Conservation (phyloP, 2,113 vertebrate species). For the Alectura lathami region DNA sequence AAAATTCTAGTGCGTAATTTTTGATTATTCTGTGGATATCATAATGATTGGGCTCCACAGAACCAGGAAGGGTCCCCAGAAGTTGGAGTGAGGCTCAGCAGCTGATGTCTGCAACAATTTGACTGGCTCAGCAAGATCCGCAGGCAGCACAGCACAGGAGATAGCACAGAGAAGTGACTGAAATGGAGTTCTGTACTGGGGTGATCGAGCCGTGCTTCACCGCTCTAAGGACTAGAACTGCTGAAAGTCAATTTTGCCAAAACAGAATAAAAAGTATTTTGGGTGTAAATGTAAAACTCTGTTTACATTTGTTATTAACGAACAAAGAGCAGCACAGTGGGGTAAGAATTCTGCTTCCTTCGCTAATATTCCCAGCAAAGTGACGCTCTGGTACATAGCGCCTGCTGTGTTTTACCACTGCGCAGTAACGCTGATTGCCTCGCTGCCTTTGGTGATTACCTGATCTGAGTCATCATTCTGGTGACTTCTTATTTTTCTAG, state of each 20-base stretch:
- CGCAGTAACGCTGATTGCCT: neutral
- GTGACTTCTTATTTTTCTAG: neutral
- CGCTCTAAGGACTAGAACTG: neutral
- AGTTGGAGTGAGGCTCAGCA: neutral
- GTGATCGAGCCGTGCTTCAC: neutral
- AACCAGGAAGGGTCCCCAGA: neutral
- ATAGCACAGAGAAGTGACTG: neutral
- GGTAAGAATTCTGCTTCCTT: neutral
- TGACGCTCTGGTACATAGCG: neutral
- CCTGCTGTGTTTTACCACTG: neutral
- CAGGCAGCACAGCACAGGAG: neutral
- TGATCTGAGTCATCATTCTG: neutral
- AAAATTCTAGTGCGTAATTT: neutral
- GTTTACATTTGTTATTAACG: neutral
- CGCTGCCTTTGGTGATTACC: accelerated
- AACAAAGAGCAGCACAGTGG: neutral
- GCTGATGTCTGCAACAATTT: neutral
- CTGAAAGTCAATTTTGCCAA: neutral
- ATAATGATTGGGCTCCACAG: neutral
- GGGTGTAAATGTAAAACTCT: neutral
- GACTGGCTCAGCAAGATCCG: neutral
- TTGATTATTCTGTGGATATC: neutral
- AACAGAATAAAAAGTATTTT: neutral
- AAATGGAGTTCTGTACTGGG: accelerated
- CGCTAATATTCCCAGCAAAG: too few relatives aligned